Evolutionary conservation across 2,113 vertebrate genomes (phyloP).

Genomic region (Myotis yumanensis): DNA sequence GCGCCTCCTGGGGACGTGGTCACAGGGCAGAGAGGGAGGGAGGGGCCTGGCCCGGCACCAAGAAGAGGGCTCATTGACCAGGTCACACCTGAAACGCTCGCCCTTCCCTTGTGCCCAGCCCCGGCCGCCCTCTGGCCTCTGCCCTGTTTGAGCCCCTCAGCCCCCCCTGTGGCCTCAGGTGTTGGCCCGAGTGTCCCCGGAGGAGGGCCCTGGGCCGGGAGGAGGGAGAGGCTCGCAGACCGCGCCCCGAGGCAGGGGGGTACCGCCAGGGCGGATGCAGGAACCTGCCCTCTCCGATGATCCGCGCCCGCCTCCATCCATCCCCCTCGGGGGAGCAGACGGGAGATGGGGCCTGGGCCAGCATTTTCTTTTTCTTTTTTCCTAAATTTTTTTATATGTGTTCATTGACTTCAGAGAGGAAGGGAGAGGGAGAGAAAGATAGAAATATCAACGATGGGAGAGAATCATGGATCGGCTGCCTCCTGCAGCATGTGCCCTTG

Average conservation of each 20-base stretch:
- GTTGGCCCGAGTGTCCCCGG: neutral
- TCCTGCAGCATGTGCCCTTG: too few species aligned
- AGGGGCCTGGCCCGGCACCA: neutral
- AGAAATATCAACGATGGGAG: too few species aligned
- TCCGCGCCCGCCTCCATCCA: neutral
- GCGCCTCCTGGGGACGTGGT: neutral
- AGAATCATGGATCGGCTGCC: too few species aligned
- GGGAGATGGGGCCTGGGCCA: too few species aligned
- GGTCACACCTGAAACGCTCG: accelerated
- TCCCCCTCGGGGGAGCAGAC: too few species aligned
- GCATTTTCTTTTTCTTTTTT: too few species aligned
- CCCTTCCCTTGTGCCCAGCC: accelerated
- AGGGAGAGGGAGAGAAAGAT: too few species aligned
- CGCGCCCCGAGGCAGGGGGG: neutral
- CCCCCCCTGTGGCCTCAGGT: neutral
- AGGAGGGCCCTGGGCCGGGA: neutral
- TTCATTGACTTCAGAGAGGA: too few species aligned
- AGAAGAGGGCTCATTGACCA: too few species aligned
- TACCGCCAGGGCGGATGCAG: too few species aligned
- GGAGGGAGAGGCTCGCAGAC: neutral
- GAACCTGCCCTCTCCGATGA: neutral
- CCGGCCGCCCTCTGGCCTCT: neutral
- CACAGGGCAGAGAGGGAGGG: neutral
- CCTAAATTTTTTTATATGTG: too few species aligned
- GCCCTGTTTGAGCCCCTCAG: accelerated